Conservation (phyloP, 2,888 invertebrate species). For the Eristalis tenax region DNA sequence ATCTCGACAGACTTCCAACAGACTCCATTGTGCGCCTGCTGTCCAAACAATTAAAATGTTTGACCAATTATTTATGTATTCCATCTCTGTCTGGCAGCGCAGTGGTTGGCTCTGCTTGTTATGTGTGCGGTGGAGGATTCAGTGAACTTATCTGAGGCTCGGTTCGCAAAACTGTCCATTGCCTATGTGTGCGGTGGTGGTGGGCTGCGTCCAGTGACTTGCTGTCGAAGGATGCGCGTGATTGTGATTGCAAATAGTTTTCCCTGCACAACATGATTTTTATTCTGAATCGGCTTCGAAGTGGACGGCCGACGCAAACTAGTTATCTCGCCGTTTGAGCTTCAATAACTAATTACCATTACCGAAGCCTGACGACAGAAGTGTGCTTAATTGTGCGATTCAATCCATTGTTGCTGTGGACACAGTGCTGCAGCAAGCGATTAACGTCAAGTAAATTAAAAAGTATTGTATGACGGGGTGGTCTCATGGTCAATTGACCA, state of each 20-base stretch:
- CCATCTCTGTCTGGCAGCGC: slow-evolving; percentile 24
- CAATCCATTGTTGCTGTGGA: neutral
- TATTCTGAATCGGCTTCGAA: neutral
- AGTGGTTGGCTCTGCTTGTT: neutral
- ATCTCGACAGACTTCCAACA: neutral
- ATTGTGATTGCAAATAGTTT: slow-evolving; percentile 15
- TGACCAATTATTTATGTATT: slow-evolving; percentile 52
- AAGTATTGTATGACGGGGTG: neutral
- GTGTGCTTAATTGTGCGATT: slow-evolving; percentile 10
- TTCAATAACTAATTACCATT: slow-evolving; percentile 13
- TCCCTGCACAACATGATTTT: slow-evolving; percentile 8
- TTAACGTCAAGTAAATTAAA: neutral
- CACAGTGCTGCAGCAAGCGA: neutral
- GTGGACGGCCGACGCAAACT: neutral
- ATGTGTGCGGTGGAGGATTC: neutral
- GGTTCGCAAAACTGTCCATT: too few relatives aligned
- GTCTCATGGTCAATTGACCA: slow-evolving; percentile 27
- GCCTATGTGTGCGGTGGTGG: neutral
- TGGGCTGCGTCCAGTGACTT: neutral
- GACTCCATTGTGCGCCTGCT: slow-evolving; percentile 15
- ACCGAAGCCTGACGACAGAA: slow-evolving; percentile 22
- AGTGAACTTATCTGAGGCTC: slow-evolving; percentile 15
- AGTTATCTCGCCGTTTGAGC: neutral
- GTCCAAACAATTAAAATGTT: slow-evolving; percentile 58
- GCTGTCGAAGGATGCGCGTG: slow-evolving; percentile 16